A percentile compares a stretch with the other conserved stretches of the same genome.
Evolutionary conservation across 2,113 vertebrate genomes (phyloP).

Genomic region (Stigmatopora nigra): DNA sequence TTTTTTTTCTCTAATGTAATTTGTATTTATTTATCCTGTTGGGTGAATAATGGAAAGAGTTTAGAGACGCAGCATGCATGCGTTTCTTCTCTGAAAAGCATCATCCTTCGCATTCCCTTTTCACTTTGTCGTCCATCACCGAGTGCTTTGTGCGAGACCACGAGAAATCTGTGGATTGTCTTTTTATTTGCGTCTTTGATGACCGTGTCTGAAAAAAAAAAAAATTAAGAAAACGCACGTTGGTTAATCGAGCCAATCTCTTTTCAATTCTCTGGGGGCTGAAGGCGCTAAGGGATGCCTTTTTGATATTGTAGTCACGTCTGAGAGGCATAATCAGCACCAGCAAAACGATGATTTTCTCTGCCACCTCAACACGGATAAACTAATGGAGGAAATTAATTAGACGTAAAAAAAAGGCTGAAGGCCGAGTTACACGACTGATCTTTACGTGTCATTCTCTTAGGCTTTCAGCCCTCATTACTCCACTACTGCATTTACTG

Average conservation of each 20-base stretch:
- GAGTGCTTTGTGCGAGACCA: conserved; percentile 33
- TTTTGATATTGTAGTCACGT: conserved; percentile 21
- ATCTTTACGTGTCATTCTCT: conserved; percentile 34
- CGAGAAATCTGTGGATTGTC: conserved; percentile 17
- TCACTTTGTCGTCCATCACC: conserved; percentile 44
- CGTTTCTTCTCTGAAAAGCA: conserved; percentile 52
- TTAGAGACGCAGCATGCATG: conserved; percentile 53
- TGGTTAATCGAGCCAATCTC: conserved; percentile 16
- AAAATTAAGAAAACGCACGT: conserved; percentile 2
- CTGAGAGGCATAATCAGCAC: conserved; percentile 46
- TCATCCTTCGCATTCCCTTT: conserved; percentile 66
- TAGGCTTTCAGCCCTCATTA: conserved; percentile 29
- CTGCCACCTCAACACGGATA: conserved; percentile 32
- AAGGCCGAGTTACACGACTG: conserved; percentile 17
- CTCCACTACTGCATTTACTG: conserved; percentile 10
- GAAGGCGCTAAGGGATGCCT: conserved; percentile 24
- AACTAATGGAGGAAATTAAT: conserved; percentile 26
- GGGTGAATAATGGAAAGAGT: conserved; percentile 57
- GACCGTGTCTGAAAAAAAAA: conserved; percentile 23
- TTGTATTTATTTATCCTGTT: conserved; percentile 38
- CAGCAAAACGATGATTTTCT: conserved; percentile 52
- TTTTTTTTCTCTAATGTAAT: conserved; percentile 46
- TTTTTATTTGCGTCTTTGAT: conserved; percentile 30
- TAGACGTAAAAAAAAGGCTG: conserved; percentile 19
- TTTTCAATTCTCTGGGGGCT: conserved; percentile 11